phyloP scores from a whole-genome alignment of 2,797 vertebrate species.

The Helostoma temminkii region DNA sequence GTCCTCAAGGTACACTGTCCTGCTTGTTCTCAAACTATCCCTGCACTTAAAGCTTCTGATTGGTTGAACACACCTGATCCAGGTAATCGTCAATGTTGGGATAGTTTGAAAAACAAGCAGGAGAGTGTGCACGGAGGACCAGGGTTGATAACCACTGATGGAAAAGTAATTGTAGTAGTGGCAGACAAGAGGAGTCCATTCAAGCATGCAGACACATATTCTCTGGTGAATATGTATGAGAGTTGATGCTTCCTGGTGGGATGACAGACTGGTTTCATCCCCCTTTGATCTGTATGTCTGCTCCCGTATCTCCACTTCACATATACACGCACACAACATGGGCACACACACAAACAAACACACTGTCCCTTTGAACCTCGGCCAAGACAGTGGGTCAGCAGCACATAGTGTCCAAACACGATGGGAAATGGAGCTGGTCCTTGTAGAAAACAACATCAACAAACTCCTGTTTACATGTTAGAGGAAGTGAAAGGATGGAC shows the following conservation, averaged over 20 bases:
- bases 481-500: neutral
- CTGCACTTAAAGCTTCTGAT: no score
- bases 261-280: slow-evolving; percentile 68
- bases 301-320: slow-evolving; percentile 20
- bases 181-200: slow-evolving; percentile 29
- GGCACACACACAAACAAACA: slow-evolving; percentile 36
- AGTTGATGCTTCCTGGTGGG: slow-evolving; percentile 61
- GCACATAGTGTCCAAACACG: slow-evolving; percentile 41
- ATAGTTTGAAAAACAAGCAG: no score
- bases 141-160: no score
- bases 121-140: no score
- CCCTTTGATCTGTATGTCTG: slow-evolving; percentile 69
- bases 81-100: no score
- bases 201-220: slow-evolving; percentile 8
- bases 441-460: slow-evolving; percentile 25
- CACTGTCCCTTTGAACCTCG: slow-evolving; percentile 69
- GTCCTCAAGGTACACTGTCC: no score
- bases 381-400: slow-evolving; percentile 64
- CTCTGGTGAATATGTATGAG: slow-evolving; percentile 71
- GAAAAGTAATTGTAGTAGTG: slow-evolving; percentile 29
- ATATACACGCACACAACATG: slow-evolving; percentile 10
- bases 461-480: slow-evolving; percentile 43
- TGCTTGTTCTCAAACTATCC: no score
- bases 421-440: slow-evolving; percentile 50
- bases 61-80: no score